Percentiles rank a stretch among this genome's conserved stretches.
These are phyloP conservation scores for Carlito syrichta DNA, from an alignment of 2,113 vertebrate species.

Conservation along the genomic window DNA sequence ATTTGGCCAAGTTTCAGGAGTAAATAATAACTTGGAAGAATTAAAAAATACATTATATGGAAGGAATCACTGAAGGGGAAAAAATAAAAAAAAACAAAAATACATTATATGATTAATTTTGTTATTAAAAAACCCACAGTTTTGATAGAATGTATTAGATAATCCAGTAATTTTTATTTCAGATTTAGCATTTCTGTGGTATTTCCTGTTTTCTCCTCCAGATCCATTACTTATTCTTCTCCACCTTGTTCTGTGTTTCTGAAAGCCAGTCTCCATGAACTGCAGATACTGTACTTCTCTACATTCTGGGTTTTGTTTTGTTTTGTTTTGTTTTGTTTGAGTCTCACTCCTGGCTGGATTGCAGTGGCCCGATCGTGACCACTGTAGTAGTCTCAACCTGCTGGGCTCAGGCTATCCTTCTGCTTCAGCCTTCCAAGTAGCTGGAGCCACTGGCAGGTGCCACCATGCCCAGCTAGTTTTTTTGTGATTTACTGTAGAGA, in stretches of 20 bases:
- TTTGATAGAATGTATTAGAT: neutral
- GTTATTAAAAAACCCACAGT: neutral
- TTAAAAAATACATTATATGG: neutral
- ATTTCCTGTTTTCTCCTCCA: neutral
- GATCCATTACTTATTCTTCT: neutral
- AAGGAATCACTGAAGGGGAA: no score
- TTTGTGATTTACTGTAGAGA: no score
- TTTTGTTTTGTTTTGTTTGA: no score
- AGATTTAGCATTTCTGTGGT: neutral
- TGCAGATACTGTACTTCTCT: neutral
- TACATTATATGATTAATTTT: neutral
- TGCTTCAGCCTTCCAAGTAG: no score
- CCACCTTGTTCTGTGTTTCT: neutral
- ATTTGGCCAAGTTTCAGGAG: neutral
- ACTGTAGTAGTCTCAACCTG: no score
- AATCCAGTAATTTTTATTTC: neutral
- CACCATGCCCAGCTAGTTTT: no score
- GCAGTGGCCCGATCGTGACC: no score
- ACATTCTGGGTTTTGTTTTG: no score
- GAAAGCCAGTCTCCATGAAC: neutral
- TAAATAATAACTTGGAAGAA: neutral
- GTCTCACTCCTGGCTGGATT: no score
- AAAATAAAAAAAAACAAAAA: no score
- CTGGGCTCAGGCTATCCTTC: no score
- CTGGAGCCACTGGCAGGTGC: no score